Evolutionary conservation across 2,888 invertebrate genomes (phyloP).

Genomic region (Melinaea menophilus): DNA sequence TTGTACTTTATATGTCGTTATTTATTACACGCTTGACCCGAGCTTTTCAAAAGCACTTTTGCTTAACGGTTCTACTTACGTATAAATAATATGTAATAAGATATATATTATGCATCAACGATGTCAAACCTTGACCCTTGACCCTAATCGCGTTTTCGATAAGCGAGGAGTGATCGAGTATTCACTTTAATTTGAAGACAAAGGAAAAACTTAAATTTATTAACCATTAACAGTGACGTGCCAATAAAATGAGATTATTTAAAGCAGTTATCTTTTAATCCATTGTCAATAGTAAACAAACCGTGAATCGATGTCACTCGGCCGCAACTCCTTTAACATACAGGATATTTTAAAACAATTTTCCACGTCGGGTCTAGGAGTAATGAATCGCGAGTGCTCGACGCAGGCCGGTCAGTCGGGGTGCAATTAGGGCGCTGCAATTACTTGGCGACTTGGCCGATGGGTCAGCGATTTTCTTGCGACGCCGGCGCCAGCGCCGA

Average conservation of each 20-base stretch:
- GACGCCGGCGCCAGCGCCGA: slow-evolving; percentile 64
- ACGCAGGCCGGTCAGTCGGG: slow-evolving; percentile 45
- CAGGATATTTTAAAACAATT: slow-evolving; percentile 70
- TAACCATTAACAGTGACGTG: no score
- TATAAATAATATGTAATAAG: no score
- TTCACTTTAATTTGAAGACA: no score
- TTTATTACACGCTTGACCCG: slow-evolving; percentile 19
- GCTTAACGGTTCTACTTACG: no score
- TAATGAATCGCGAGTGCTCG: slow-evolving; percentile 69
- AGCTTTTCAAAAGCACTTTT: slow-evolving; percentile 32
- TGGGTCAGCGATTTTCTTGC: slow-evolving; percentile 74
- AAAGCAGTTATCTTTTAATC: not conserved
- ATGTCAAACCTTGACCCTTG: not conserved
- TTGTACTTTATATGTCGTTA: slow-evolving; percentile 16
- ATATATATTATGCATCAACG: no score
- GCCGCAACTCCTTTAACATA: slow-evolving; percentile 47
- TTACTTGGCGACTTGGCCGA: slow-evolving; percentile 66
- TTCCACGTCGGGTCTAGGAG: slow-evolving; percentile 55
- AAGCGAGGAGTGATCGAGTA: not conserved
- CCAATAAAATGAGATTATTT: no score
- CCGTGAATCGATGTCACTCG: slow-evolving; percentile 54
- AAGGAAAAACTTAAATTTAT: no score
- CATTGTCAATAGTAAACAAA: not conserved
- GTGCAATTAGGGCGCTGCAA: slow-evolving; percentile 73
- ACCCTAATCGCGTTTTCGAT: not conserved